Base-by-base conservation (phyloP, 2,888 invertebrate species). In the Lepidocyrtinus sp. region DNA sequence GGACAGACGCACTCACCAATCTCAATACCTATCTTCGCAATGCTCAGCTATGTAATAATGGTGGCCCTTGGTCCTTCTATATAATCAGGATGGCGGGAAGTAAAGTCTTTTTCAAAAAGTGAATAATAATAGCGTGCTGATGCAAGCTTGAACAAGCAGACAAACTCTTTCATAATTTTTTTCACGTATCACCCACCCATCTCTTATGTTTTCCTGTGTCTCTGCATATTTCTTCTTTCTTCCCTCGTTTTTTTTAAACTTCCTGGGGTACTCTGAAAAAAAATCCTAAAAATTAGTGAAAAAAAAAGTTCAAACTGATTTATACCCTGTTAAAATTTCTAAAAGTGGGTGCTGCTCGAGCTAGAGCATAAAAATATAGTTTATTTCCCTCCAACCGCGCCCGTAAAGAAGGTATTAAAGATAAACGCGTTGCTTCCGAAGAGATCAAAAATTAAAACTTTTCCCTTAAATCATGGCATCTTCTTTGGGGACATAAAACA, bases 381-480 rank as follows among this genome's bases (percentile, higher is more conserved):
- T 36, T 36, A 36, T 50, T 50, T 50, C 50, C 15, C 50, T 50
- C 17, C 50, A 50, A 50, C 50, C 17, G 17, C 17, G 17, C 5
- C 68, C 61, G 69, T 68, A 75, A 70, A 70, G 64, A 25, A 68
- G 27, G 68, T 62, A 73, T 62, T 79, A 74, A 74, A 79, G 79
- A 79, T 79, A 74, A 78, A 78, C 78, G 73, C 68, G 55, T 79
- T 79, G 73, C 74, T 73, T 79, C 79, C 69, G 79, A 74, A 70
- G 70, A 79, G 74, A 79, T 79, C 79, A 79, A 73, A 79, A 74
- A 79, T 79, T 79, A 79, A 79, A 79, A 79, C 73, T 79, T 79
- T 79, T 74, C 79, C 64, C 74, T 73, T 79, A 79, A 79, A 79
- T 79, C 79, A 79, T 74, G 63, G 46, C 62, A 73, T 77, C 67